Evolutionary conservation across 2,113 vertebrate species (phyloP).

Genomic region (Sprattus sprattus): DNA sequence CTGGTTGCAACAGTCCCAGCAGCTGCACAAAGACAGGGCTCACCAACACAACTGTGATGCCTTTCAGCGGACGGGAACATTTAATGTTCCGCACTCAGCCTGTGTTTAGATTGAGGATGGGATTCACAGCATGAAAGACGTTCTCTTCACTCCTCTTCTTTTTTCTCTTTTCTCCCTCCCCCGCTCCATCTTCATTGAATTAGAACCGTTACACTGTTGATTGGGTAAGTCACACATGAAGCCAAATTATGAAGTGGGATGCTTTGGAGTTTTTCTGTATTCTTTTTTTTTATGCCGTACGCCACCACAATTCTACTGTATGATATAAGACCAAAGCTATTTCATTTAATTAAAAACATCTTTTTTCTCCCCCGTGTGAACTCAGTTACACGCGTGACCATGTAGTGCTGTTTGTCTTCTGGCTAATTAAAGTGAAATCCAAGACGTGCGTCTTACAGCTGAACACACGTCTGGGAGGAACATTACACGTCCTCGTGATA

Average conservation of each 20-base stretch:
- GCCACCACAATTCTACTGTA: neutral
- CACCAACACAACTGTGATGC: neutral
- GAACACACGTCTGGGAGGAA: conserved; percentile 44
- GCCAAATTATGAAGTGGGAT: neutral
- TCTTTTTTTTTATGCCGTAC: neutral
- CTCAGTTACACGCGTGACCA: conserved; percentile 15
- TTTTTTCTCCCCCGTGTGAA: neutral
- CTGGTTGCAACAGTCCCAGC: neutral
- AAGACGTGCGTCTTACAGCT: conserved; percentile 55
- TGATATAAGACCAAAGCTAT: neutral
- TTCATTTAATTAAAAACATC: neutral
- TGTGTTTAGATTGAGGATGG: neutral
- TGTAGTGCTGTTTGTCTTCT: conserved; percentile 35
- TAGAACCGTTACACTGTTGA: conserved; percentile 19
- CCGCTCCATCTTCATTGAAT: conserved; percentile 14
- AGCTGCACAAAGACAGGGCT: neutral
- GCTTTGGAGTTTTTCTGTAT: neutral
- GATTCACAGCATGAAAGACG: conserved; percentile 26
- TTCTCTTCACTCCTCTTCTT: neutral
- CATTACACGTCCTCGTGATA: conserved; percentile 34
- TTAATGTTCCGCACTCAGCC: conserved; percentile 1
- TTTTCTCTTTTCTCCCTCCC: neutral
- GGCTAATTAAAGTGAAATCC: conserved; percentile 60
- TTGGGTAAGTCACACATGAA: conserved; percentile 21
- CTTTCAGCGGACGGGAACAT: conserved; percentile 19